phyloP scores from a whole-genome alignment of 2,888 invertebrate genomes.

The Orthosia gothica region DNA sequence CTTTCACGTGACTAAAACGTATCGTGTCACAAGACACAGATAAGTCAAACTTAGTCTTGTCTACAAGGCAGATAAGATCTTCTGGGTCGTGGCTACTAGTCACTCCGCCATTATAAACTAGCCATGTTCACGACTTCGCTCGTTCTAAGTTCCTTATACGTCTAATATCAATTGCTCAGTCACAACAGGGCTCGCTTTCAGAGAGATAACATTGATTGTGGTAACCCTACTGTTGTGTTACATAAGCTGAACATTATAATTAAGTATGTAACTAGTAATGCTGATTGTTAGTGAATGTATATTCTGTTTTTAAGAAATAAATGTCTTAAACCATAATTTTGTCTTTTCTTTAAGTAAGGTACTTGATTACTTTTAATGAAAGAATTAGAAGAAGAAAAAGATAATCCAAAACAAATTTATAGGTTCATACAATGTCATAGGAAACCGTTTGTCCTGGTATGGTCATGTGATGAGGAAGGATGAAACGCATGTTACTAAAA shows the following conservation, averaged over 20 bases:
- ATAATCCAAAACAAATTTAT: no score
- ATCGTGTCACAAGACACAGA: constrained; percentile 39
- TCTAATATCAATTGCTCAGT: constrained; percentile 55
- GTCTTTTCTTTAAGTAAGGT: background rate
- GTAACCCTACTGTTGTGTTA: constrained; percentile 27
- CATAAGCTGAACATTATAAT: constrained; percentile 34
- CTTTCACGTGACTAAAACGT: constrained; percentile 14
- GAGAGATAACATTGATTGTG: constrained; percentile 38
- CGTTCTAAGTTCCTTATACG: constrained; percentile 45
- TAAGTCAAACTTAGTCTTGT: constrained; percentile 57
- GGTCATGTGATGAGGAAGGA: no score
- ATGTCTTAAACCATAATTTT: background rate
- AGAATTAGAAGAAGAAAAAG: no score
- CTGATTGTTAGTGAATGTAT: no score
- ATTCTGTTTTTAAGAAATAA: no score
- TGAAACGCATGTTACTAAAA: no score
- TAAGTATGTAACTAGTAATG: background rate
- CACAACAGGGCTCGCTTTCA: constrained; percentile 25
- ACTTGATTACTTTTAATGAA: no score
- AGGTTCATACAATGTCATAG: no score
- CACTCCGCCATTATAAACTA: constrained; percentile 50
- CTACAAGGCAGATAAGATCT: constrained; percentile 63
- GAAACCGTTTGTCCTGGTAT: no score
- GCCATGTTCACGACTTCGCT: constrained; percentile 56
- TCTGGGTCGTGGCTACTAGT: constrained; percentile 52